These are phyloP conservation scores for Masnerella sp. DNA, from an alignment of 2,888 invertebrate species.

Conservation along the genomic window DNA sequence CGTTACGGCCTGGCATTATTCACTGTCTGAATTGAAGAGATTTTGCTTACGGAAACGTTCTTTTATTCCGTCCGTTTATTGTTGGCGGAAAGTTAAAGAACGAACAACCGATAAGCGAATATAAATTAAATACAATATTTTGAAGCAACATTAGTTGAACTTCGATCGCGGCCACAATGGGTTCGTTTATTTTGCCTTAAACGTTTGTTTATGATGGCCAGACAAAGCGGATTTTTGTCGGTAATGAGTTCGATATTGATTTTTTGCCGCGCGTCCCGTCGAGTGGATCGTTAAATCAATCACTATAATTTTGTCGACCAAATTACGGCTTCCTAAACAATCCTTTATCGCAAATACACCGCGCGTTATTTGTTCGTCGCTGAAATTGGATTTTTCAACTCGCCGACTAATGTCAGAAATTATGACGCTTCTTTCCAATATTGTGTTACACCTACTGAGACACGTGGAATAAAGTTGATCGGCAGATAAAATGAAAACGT, in stretches of 20 bases:
- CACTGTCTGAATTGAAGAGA: slow-evolving; percentile 29
- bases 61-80: not conserved
- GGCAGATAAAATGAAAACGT: slow-evolving; percentile 42
- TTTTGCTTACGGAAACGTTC: slow-evolving; percentile 1
- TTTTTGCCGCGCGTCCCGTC: slow-evolving; percentile 3
- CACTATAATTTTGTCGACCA: slow-evolving; percentile 26
- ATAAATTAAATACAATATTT: not conserved
- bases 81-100: not conserved
- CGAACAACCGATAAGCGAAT: slow-evolving; percentile 2
- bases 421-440: slow-evolving; percentile 15
- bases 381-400: slow-evolving; percentile 32
- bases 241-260: slow-evolving; percentile 43
- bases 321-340: slow-evolving; percentile 27
- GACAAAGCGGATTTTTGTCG: slow-evolving; percentile 18
- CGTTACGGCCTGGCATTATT: slow-evolving; percentile 23
- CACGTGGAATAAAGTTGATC: slow-evolving; percentile 24
- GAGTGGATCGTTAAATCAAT: slow-evolving; percentile 24
- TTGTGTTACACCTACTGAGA: slow-evolving; percentile 10
- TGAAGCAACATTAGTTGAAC: too few relatives aligned
- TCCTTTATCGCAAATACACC: slow-evolving; percentile 7
- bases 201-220: slow-evolving; percentile 12
- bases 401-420: slow-evolving; percentile 16
- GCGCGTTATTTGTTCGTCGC: slow-evolving; percentile 5
- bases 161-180: too few relatives aligned
- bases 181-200: slow-evolving; percentile 1